Base-by-base conservation (phyloP, 2,888 invertebrate genomes). In the Malthinus flaveolus region DNA sequence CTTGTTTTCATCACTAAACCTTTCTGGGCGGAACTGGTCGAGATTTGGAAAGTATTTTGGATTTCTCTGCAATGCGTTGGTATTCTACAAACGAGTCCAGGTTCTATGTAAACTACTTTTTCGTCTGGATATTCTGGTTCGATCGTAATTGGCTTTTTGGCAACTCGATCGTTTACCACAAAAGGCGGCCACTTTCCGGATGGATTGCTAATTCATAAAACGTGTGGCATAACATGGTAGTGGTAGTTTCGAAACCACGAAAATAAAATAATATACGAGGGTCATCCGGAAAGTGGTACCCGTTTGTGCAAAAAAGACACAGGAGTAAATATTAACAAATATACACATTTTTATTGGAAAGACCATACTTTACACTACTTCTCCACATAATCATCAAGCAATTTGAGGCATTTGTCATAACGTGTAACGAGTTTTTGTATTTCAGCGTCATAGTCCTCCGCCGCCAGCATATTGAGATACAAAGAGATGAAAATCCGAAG, bases 181-280 rank as follows among this genome's bases (percentile, higher is more conserved):
- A 23, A 23, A 23, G 23, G 23, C 23, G 23, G 23, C 23, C 23
- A 23, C 5, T 23, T 23, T 5, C 23, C 12, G 82, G 81, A 73
- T 87, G 81, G 3, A 81, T 50, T 32, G 84, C 84, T 23, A 88
- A 68, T 70, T 87, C 86, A 44, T 85, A 79, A 0, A 83, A 73
- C 0, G 81, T 69, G 59, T 86, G 85, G 0, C 78, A 79, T 67
- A 82, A 75, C 3, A 78, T 67, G 52, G 78, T 78, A 0, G 82
- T 78, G 0, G 79, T 78, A 0, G 81, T 76, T 44, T 83, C 82
- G 61, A 81, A 83, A 3, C 83, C 83, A 32, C 80, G 83, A 1
- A 83, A 72, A 71, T 82, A 82, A 74, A 83, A 83, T 1, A 82
- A 62, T 1, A 83, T 61, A 8, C 0, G 85, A 83, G 0, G 83